Conservation (phyloP, 2,797 vertebrate genomes). For the Pangasius sanitwongsei region DNA sequence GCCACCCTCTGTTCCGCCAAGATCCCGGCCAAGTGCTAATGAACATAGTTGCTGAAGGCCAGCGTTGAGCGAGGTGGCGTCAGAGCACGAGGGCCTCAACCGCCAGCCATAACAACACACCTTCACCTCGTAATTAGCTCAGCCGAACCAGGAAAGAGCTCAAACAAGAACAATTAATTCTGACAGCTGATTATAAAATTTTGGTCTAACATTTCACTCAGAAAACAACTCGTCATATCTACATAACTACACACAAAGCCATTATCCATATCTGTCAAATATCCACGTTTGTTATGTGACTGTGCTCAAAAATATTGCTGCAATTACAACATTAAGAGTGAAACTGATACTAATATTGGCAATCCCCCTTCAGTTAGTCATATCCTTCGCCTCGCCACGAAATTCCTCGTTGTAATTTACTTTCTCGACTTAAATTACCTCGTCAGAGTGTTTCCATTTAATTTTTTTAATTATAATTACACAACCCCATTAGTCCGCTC, state of each 20-base stretch:
- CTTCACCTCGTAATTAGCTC: conserved; percentile 71
- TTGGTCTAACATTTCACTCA: neutral
- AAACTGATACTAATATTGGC: conserved; percentile 28
- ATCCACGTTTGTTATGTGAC: neutral
- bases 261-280: neutral
- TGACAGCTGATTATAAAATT: conserved; percentile 15
- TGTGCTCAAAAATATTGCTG: neutral
- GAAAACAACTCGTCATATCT: conserved; percentile 3
- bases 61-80: conserved; percentile 64
- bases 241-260: neutral
- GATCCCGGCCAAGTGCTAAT: conserved; percentile 74
- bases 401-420: conserved; percentile 52
- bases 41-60: conserved; percentile 65
- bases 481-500: conserved; percentile 57
- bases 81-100: conserved; percentile 55
- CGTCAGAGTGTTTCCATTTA: conserved; percentile 52
- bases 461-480: conserved; percentile 60
- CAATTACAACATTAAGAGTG: neutral
- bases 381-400: conserved; percentile 14
- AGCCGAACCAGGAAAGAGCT: neutral
- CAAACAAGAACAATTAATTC: neutral
- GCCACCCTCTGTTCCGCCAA: conserved; percentile 57
- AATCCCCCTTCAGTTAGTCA: neutral
- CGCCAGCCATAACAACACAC: conserved; percentile 68
- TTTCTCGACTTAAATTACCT: conserved; percentile 56